Evolutionary conservation across 2,113 vertebrate genomes (phyloP).

Genomic region (Nothocercus julius): DNA sequence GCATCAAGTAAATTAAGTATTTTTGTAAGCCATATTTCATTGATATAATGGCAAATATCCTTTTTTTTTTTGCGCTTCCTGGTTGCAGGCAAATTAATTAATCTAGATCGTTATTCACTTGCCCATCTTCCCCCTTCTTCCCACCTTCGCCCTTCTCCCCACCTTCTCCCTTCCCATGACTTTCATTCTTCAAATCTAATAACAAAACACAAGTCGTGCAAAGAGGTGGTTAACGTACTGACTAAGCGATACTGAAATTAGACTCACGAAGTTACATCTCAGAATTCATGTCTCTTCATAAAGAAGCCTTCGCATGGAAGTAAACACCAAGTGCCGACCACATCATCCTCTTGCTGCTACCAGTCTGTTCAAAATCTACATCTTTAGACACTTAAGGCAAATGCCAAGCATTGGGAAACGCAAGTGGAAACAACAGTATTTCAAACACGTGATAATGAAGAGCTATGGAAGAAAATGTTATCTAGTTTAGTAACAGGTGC

Average conservation of each 20-base stretch:
- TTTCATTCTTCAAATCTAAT: not conserved
- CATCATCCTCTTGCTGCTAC: constrained; percentile 40
- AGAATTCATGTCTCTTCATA: not conserved
- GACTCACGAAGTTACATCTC: not conserved
- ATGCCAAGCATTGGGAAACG: constrained; percentile 56
- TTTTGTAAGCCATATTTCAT: not conserved
- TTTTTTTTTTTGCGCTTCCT: not conserved
- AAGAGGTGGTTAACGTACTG: not conserved
- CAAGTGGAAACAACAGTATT: constrained; percentile 53
- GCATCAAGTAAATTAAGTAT: not conserved
- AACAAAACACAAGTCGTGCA: not conserved
- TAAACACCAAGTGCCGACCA: constrained; percentile 28
- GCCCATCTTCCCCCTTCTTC: not conserved
- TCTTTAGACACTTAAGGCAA: constrained; percentile 55
- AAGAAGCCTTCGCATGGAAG: constrained; percentile 3
- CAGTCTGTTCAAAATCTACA: constrained; percentile 63
- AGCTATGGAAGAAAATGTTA: constrained; percentile 56
- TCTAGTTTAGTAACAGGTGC: constrained; percentile 59
- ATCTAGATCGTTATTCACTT: not conserved
- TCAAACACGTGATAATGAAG: constrained; percentile 32
- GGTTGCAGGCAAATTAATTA: not conserved
- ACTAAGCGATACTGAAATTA: not conserved
- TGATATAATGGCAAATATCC: not conserved
- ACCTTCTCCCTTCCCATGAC: not conserved
- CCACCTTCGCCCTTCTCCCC: not conserved